These are phyloP conservation scores for Lasaia peninsularis DNA, from an alignment of 1,140 invertebrate genomes.

Conservation along the genomic window DNA sequence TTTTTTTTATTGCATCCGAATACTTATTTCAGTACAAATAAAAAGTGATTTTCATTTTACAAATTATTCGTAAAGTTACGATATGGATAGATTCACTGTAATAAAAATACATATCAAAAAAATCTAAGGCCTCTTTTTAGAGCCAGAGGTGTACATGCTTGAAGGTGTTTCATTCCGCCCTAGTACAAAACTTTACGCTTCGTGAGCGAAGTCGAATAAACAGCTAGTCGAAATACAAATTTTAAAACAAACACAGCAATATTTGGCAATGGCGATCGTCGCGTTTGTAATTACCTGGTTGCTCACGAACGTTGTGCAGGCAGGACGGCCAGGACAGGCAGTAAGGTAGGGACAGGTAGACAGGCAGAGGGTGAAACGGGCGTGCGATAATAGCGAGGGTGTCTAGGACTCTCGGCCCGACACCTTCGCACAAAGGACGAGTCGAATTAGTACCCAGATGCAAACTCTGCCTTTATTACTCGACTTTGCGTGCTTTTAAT, in stretches of 20 bases:
- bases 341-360: neutral
- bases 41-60: too few species aligned
- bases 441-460: slow-evolving; percentile 59
- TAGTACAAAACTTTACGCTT: neutral
- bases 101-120: too few species aligned
- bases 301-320: slow-evolving; percentile 4
- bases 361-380: slow-evolving; percentile 8
- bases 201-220: neutral
- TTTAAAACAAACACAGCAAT: neutral
- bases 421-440: slow-evolving; percentile 62
- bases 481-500: slow-evolving; percentile 21
- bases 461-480: slow-evolving; percentile 33
- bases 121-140: too few species aligned
- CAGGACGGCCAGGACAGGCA: neutral
- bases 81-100: too few species aligned
- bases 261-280: slow-evolving; percentile 6
- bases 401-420: slow-evolving; percentile 42
- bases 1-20: too few species aligned
- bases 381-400: slow-evolving; percentile 24
- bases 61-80: too few species aligned
- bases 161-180: too few species aligned
- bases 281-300: slow-evolving; percentile 16
- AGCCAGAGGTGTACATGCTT: too few species aligned
- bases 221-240: neutral
- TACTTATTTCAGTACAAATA: too few species aligned